These are phyloP conservation scores for Ficedula albicollis DNA, from an alignment of 2,797 vertebrate species.

Conservation along the genomic window DNA sequence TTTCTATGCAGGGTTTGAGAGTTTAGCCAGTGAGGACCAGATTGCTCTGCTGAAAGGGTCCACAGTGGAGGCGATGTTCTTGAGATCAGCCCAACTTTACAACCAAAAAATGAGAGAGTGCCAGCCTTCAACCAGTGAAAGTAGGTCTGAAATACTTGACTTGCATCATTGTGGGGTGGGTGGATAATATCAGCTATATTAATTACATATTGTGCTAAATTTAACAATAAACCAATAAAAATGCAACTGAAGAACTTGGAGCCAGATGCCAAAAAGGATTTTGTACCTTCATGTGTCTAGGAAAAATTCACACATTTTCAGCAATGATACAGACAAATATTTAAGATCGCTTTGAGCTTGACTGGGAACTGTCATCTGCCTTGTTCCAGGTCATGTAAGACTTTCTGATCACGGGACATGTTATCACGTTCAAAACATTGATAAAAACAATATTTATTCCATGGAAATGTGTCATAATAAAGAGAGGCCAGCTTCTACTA, in stretches of 20 bases:
- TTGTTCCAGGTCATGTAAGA: constrained; percentile 58
- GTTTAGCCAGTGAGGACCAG: constrained; percentile 88
- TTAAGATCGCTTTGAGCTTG: not conserved
- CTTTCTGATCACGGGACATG: constrained; percentile 41
- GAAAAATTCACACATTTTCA: not conserved
- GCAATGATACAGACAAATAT: not conserved
- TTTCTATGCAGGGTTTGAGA: constrained; percentile 86
- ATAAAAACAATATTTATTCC: constrained; percentile 61
- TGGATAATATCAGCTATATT: not conserved
- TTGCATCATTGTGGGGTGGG: not conserved
- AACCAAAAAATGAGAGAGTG: constrained; percentile 77
- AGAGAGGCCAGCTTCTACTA: constrained; percentile 63
- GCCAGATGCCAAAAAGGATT: not conserved
- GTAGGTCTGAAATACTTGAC: constrained; percentile 66
- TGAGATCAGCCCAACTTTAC: constrained; percentile 89
- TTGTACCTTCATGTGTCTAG: not conserved
- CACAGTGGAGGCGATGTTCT: constrained; percentile 90
- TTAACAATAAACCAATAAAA: not conserved
- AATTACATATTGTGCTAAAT: not conserved
- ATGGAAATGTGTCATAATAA: constrained; percentile 58
- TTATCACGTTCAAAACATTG: constrained; percentile 52
- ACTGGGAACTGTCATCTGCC: not conserved
- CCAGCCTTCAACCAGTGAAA: constrained; percentile 72
- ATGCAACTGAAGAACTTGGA: not conserved
- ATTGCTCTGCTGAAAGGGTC: constrained; percentile 85